Percentiles rank a stretch among this genome's conserved stretches.
These are phyloP conservation scores for Austrolebias charrua DNA, from an alignment of 2,797 vertebrate species.

Conservation along the genomic window DNA sequence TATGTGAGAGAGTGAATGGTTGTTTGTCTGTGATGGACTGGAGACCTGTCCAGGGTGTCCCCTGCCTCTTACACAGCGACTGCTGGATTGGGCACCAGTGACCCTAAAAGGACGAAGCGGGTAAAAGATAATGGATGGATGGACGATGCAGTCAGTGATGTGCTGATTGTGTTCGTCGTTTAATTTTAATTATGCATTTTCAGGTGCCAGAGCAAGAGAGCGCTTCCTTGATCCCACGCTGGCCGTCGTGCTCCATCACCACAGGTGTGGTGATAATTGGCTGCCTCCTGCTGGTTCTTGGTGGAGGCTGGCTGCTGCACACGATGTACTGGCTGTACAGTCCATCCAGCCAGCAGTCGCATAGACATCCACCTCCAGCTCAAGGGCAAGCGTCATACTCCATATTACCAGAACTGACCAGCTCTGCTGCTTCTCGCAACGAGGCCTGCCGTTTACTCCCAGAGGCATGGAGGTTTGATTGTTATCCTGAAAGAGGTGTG, in stretches of 20 bases:
- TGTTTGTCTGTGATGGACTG: too few species aligned
- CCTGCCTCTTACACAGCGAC: too few species aligned
- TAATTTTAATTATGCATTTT: too few species aligned
- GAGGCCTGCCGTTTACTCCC: constrained; percentile 72
- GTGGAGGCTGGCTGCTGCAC: constrained; percentile 75
- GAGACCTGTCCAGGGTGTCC: too few species aligned
- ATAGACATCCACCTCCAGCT: constrained; percentile 48
- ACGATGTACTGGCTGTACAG: constrained; percentile 77
- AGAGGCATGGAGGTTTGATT: constrained; percentile 83
- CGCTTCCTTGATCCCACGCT: constrained; percentile 62
- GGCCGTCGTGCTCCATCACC: constrained; percentile 67
- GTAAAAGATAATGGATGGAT: too few species aligned
- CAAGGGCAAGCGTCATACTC: background rate
- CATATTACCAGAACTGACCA: background rate
- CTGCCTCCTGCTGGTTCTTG: constrained; percentile 74
- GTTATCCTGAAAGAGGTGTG: constrained; percentile 85
- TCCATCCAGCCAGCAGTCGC: constrained; percentile 39
- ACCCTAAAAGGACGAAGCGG: too few species aligned
- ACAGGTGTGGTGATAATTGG: constrained; percentile 66
- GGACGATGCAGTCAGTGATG: too few species aligned
- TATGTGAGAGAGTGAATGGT: too few species aligned
- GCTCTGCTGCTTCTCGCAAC: background rate
- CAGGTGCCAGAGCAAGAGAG: constrained; percentile 63
- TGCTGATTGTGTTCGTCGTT: too few species aligned
- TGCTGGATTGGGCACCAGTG: too few species aligned